phyloP scores from a whole-genome alignment of 2,113 vertebrate species.

The Kryptolebias marmoratus region DNA sequence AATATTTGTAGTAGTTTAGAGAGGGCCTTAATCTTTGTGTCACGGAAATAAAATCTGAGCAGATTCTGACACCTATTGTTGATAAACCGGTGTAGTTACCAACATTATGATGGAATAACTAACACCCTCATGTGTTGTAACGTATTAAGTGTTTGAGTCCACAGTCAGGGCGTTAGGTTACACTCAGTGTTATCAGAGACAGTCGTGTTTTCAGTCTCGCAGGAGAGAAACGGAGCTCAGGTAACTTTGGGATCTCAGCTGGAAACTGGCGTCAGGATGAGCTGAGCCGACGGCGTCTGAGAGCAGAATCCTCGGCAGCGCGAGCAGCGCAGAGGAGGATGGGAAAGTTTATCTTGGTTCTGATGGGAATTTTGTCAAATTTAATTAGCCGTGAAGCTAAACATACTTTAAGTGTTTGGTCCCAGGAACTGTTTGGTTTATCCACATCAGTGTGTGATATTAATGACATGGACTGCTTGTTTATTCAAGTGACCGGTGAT shows the following conservation, averaged over 20 bases:
- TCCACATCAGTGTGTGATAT: slow-evolving; percentile 40
- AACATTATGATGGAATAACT: too few relatives aligned
- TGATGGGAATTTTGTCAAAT: slow-evolving; percentile 32
- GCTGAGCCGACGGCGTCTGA: slow-evolving; percentile 33
- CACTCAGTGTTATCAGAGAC: slow-evolving; percentile 22
- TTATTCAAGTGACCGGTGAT: slow-evolving; percentile 44
- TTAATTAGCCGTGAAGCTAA: slow-evolving; percentile 28
- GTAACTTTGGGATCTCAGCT: slow-evolving; percentile 23
- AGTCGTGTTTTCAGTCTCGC: not conserved
- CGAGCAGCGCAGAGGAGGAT: slow-evolving; percentile 22
- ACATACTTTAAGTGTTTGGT: slow-evolving; percentile 26
- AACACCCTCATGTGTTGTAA: too few relatives aligned
- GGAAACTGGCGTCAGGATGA: slow-evolving; percentile 20
- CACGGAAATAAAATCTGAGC: too few relatives aligned
- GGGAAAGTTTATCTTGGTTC: slow-evolving; percentile 47
- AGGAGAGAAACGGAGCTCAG: slow-evolving; percentile 32
- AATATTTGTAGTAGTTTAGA: too few relatives aligned
- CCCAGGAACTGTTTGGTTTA: slow-evolving; percentile 19
- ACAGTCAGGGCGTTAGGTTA: too few relatives aligned
- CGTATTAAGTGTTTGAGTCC: too few relatives aligned
- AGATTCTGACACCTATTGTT: too few relatives aligned
- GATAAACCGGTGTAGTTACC: too few relatives aligned
- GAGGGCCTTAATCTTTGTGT: too few relatives aligned
- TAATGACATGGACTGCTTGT: slow-evolving; percentile 45
- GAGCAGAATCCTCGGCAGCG: slow-evolving; percentile 11